phyloP scores from a whole-genome alignment of 2,797 vertebrate species.

The Leptodactylus fallax region DNA sequence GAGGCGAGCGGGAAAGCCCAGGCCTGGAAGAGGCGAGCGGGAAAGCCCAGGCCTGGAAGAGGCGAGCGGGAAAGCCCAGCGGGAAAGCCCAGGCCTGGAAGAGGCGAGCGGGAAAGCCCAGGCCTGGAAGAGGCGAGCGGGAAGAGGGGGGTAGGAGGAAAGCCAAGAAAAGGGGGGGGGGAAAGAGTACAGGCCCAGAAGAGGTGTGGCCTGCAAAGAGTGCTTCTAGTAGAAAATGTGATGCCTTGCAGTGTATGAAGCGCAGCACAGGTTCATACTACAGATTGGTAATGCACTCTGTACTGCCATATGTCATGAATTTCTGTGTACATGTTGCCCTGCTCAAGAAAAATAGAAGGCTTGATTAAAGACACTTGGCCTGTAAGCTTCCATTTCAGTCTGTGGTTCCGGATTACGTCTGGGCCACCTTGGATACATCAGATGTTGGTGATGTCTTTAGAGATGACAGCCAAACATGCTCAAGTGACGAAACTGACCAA shows the following conservation, averaged over 20 bases:
- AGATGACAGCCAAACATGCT: background rate
- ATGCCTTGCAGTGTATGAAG: too few relatives aligned
- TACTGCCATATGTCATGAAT: background rate
- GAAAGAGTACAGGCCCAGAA: too few relatives aligned
- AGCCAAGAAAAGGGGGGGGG: too few relatives aligned
- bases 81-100: too few relatives aligned
- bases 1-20: too few relatives aligned
- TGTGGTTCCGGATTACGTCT: background rate
- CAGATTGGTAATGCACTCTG: background rate
- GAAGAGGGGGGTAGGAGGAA: too few relatives aligned
- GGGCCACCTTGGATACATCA: conserved; percentile 1
- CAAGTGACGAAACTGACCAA: background rate
- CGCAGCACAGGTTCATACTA: background rate
- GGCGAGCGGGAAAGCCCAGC: too few relatives aligned
- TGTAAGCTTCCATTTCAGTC: background rate
- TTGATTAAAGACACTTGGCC: background rate
- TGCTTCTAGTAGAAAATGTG: background rate
- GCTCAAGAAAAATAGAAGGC: background rate
- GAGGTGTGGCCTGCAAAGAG: too few relatives aligned
- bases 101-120: too few relatives aligned
- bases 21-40: too few relatives aligned
- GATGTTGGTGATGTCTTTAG: background rate
- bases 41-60: too few relatives aligned
- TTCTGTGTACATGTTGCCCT: background rate
- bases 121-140: too few relatives aligned